phyloP scores from a whole-genome alignment of 2,113 vertebrate species.

The Dolichotis patagonum region DNA sequence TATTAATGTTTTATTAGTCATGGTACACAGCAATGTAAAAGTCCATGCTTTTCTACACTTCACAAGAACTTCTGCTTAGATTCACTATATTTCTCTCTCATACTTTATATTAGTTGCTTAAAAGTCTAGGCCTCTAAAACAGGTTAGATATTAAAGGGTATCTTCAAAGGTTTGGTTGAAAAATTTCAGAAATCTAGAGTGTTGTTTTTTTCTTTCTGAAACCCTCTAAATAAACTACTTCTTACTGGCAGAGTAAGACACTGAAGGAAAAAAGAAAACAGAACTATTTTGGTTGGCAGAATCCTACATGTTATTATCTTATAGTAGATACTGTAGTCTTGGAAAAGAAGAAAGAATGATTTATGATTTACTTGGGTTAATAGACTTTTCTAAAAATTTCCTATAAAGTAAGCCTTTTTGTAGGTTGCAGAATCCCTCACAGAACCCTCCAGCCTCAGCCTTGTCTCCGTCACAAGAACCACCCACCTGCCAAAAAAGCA shows the following conservation, averaged over 20 bases:
- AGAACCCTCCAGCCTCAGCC: not conserved
- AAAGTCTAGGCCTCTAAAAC: not conserved
- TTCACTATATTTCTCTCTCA: not conserved
- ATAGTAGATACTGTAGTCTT: not conserved
- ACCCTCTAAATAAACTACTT: not conserved
- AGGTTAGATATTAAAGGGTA: not conserved
- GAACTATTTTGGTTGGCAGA: not conserved
- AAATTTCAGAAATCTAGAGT: not conserved
- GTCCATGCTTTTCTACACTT: conserved; percentile 1
- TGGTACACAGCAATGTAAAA: not conserved
- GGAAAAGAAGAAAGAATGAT: not conserved
- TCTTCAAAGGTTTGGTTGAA: not conserved
- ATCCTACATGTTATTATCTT: not conserved
- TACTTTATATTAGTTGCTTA: conserved; percentile 7
- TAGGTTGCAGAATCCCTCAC: not conserved
- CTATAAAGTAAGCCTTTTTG: not conserved
- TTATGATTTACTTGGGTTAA: not conserved
- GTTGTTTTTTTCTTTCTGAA: not conserved
- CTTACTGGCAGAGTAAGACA: not conserved
- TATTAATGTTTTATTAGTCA: conserved; percentile 39
- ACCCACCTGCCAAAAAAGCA: not conserved
- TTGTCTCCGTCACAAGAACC: not conserved
- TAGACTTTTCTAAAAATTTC: not conserved
- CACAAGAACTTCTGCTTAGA: not conserved
- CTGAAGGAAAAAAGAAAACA: not conserved